Conservation (phyloP, 2,888 invertebrate genomes). For the Thera obeliscata region DNA sequence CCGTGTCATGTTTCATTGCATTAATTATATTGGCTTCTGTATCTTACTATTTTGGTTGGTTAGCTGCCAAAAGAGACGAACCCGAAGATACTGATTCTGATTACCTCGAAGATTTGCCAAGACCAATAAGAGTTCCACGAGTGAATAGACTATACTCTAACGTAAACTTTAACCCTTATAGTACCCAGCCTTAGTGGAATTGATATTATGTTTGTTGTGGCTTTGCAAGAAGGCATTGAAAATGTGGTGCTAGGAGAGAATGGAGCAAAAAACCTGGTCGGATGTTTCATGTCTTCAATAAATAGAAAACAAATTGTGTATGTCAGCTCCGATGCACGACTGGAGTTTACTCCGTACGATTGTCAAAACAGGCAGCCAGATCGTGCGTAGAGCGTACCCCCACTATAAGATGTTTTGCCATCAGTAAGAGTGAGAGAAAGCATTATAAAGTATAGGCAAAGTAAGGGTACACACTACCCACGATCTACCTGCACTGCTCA, state of each 20-base stretch:
- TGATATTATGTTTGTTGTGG: neutral
- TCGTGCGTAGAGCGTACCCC: too few relatives aligned
- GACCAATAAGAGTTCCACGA: constrained; percentile 50
- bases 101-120: constrained; percentile 46
- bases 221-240: neutral
- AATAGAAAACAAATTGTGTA: too few relatives aligned
- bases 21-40: constrained; percentile 41
- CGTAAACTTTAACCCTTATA: constrained; percentile 27
- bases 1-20: constrained; percentile 45
- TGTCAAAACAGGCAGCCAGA: too few relatives aligned
- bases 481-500: too few relatives aligned
- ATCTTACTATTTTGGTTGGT: constrained; percentile 53
- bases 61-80: constrained; percentile 30
- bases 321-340: too few relatives aligned
- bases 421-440: too few relatives aligned
- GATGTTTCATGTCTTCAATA: too few relatives aligned
- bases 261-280: too few relatives aligned
- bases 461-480: too few relatives aligned
- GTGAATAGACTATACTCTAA: constrained; percentile 45
- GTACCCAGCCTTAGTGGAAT: constrained; percentile 5
- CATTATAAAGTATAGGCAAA: too few relatives aligned
- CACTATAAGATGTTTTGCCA: too few relatives aligned
- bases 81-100: constrained; percentile 30
- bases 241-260: neutral
- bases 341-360: too few relatives aligned